These are phyloP conservation scores for Drosophila punjabiensis DNA, from an alignment of 1,140 invertebrate genomes.

Conservation along the genomic window DNA sequence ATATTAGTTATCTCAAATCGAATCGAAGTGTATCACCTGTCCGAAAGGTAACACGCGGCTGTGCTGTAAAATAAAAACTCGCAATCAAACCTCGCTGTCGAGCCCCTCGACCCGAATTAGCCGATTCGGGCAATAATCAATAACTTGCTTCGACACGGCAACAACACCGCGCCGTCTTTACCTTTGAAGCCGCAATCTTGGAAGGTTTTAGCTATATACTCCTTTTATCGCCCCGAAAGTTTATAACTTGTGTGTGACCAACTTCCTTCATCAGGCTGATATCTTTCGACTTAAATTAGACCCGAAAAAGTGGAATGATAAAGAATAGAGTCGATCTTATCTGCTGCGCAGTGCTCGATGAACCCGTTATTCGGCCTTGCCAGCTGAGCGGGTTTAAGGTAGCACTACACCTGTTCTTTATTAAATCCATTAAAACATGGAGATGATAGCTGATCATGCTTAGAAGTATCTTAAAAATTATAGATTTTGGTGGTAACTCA, in stretches of 20 bases:
- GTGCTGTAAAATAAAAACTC: slow-evolving; percentile 11
- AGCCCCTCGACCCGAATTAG: slow-evolving; percentile 21
- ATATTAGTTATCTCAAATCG: slow-evolving; percentile 23
- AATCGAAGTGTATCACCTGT: slow-evolving; percentile 21
- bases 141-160: slow-evolving; percentile 52
- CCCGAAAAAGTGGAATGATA: slow-evolving; percentile 17
- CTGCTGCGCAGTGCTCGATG: slow-evolving; percentile 8
- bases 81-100: slow-evolving; percentile 23
- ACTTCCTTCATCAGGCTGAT: slow-evolving; percentile 22
- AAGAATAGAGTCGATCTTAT: slow-evolving; percentile 36
- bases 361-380: slow-evolving; percentile 39
- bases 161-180: slow-evolving; percentile 21
- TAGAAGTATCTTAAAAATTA: too few relatives aligned
- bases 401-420: background rate
- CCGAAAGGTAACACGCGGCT: slow-evolving; percentile 31
- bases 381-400: slow-evolving; percentile 6
- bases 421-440: too few relatives aligned
- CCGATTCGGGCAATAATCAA: slow-evolving; percentile 66
- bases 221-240: slow-evolving; percentile 31
- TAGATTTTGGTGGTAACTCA: too few relatives aligned
- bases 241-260: slow-evolving; percentile 20
- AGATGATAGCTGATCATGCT: background rate
- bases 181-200: slow-evolving; percentile 34
- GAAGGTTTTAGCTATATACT: slow-evolving; percentile 20
- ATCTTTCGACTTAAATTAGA: slow-evolving; percentile 32